These are phyloP conservation scores for Agriopis marginaria DNA, from an alignment of 2,888 invertebrate species.

Conservation along the genomic window DNA sequence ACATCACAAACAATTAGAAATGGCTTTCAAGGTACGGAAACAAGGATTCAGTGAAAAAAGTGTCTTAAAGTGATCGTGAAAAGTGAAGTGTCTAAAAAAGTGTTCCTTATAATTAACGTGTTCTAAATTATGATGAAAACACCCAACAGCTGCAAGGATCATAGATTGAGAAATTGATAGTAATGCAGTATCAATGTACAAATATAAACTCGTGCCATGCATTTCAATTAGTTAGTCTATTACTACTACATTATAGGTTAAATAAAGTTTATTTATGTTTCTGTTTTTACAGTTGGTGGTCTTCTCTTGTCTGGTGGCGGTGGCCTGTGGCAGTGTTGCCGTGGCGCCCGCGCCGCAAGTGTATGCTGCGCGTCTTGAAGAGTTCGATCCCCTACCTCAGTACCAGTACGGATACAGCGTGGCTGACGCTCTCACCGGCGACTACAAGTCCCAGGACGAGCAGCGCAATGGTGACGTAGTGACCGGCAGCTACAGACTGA, in stretches of 20 bases:
- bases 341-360: constrained; percentile 52
- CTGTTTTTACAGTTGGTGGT: constrained; percentile 72
- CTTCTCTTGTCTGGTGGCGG: constrained; percentile 73
- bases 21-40: constrained; percentile 81
- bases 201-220: constrained; percentile 25
- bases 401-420: constrained; percentile 83
- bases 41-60: constrained; percentile 51
- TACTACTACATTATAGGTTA: not conserved
- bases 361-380: constrained; percentile 69
- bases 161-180: constrained; percentile 1
- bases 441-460: constrained; percentile 81
- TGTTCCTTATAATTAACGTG: not conserved
- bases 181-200: constrained; percentile 6
- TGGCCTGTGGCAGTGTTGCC: constrained; percentile 69
- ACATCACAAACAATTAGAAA: constrained; percentile 66
- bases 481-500: constrained; percentile 75
- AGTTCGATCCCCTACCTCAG: constrained; percentile 86
- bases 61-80: constrained; percentile 36
- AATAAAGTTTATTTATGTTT: constrained; percentile 7
- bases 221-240: constrained; percentile 21
- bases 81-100: constrained; percentile 26
- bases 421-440: constrained; percentile 77
- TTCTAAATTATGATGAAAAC: not conserved
- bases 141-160: constrained; percentile 14
- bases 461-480: constrained; percentile 85